A percentile compares a stretch with the other conserved stretches of the same genome.
phyloP scores from a whole-genome alignment of 2,113 vertebrate species.

The Triplophysa tibetana region DNA sequence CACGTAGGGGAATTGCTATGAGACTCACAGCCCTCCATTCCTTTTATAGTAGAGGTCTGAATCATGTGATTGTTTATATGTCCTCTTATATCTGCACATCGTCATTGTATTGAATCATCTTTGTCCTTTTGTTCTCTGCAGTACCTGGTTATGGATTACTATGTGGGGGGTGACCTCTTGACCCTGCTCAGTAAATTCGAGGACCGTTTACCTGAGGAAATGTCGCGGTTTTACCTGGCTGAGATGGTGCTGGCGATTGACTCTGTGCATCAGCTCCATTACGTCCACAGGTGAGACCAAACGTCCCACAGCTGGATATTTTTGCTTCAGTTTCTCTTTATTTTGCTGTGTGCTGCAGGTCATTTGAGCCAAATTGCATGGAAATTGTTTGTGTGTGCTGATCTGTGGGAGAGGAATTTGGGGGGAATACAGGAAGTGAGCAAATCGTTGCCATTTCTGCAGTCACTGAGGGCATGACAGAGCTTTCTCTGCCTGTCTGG shows the following conservation, averaged over 20 bases:
- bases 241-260: conserved; percentile 99
- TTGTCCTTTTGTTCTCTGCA: conserved; percentile 53
- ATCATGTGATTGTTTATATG: background rate
- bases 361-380: conserved; percentile 18
- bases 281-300: conserved; percentile 89
- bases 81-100: background rate
- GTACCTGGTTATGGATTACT: conserved; percentile 99
- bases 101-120: background rate
- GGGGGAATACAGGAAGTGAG: conserved; percentile 20
- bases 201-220: conserved; percentile 94
- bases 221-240: conserved; percentile 97
- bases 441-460: conserved; percentile 22
- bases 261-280: conserved; percentile 97
- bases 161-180: conserved; percentile 96
- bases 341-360: background rate
- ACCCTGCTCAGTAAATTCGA: conserved; percentile 98
- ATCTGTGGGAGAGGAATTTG: conserved; percentile 13
- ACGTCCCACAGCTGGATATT: background rate
- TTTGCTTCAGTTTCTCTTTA: background rate
- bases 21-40: background rate
- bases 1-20: background rate
- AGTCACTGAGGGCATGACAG: background rate
- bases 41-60: background rate
- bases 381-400: background rate
- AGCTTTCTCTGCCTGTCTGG: background rate